Evolutionary conservation across 2,888 invertebrate genomes (phyloP).

Genomic region (Gandaritis pyraliata): DNA sequence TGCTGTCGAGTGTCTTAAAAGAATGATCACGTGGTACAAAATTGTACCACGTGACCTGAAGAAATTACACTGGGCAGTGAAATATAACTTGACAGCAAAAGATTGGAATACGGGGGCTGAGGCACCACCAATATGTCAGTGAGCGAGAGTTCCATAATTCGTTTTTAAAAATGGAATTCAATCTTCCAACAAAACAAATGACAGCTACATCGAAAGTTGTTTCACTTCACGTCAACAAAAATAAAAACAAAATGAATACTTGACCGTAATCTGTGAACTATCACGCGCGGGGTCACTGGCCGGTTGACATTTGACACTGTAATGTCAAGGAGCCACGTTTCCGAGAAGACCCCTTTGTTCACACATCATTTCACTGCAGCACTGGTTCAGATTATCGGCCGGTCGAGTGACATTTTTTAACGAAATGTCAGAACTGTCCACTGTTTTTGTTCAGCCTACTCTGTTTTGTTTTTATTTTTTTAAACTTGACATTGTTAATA

Average conservation of each 20-base stretch:
- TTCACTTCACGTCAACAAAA: constrained; percentile 35
- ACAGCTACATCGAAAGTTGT: constrained; percentile 28
- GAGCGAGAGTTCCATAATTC: neutral
- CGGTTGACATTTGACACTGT: constrained; percentile 82
- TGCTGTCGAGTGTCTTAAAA: no score
- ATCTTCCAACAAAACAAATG: constrained; percentile 14
- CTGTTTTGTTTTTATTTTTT: neutral
- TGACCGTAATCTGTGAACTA: constrained; percentile 58
- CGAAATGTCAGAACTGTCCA: constrained; percentile 46
- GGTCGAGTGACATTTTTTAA: constrained; percentile 45
- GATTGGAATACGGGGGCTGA: no score
- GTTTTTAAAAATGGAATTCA: constrained; percentile 6
- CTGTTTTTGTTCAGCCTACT: constrained; percentile 2
- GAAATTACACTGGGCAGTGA: no score
- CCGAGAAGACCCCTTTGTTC: constrained; percentile 51
- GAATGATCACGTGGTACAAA: no score
- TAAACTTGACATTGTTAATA: no score
- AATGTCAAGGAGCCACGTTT: constrained; percentile 77
- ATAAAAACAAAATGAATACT: constrained; percentile 47
- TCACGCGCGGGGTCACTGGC: constrained; percentile 69
- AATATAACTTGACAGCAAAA: no score
- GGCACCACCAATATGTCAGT: no score
- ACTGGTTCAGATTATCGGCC: constrained; percentile 42
- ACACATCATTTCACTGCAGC: constrained; percentile 47
- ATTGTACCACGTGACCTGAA: no score